Base-by-base conservation (phyloP, 2,888 invertebrate species). In the Priocnemis perturbator region DNA sequence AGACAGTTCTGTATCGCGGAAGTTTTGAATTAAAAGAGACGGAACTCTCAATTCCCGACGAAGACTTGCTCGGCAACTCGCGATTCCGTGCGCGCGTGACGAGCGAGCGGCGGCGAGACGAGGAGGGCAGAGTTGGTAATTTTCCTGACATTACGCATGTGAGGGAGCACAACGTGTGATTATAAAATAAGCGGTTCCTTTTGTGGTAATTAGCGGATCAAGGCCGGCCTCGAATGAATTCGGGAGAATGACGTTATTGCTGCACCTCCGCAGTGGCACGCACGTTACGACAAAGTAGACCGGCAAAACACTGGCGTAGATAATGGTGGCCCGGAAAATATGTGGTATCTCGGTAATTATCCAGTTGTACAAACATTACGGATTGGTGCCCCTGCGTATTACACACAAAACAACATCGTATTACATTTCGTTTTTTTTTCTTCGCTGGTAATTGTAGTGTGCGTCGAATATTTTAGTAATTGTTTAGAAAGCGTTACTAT, bases 121-220 rank as follows among this genome's bases (percentile, higher is more conserved):
- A 21, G 55, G 14, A 23, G 55, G 55, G n/a, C 7, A 55, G 55
- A 76, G 77, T 78, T 73, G 82, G 79, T 83, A 81, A 85, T 86
- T 82, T 85, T 81, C 83, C 81, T 74, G 81, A 79, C 76, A 79
- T 85, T 84, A 83, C 81, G 82, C 82, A 79, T 79, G 80, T 67
- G 81, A 82, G 83, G 77, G 83, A 84, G 78, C 74, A 76, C 74
- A 77, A 78, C 83, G 81, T 78, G 83, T 81, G 85, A 86, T 86
- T 87, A 85, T 84, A 85, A 87, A 87, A 87, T 85, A 80, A 86
- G 87, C 88, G 87, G 87, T 83, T 84, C 84, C 86, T 86, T 88
- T 87, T 87, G 87, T 84, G 81, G 79, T 85, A 87, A 87, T 88
- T 86, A 86, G 73, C 83, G 78, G 83, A 86, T 84, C 83, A 83